Evolutionary conservation across 1,140 invertebrate species (phyloP).

Genomic region (Apis cerana): DNA sequence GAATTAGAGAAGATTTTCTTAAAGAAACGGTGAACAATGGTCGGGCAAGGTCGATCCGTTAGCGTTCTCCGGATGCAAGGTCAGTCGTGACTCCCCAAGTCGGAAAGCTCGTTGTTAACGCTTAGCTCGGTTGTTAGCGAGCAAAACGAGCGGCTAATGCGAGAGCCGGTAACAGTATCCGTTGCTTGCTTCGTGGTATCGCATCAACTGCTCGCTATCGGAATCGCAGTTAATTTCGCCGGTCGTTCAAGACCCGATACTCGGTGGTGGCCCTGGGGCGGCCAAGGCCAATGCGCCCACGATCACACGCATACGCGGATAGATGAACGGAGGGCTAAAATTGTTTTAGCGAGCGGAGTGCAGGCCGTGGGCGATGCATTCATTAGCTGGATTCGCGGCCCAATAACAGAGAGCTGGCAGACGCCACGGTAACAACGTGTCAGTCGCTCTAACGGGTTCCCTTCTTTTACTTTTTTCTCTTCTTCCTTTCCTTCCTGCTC

Average conservation of each 20-base stretch:
- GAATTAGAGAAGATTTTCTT: neutral
- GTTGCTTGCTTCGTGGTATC: slow-evolving; percentile 8
- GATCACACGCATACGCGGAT: slow-evolving; percentile 63
- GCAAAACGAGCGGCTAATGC: slow-evolving; percentile 16
- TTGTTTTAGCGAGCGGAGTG: slow-evolving; percentile 66
- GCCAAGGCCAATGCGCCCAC: slow-evolving; percentile 64
- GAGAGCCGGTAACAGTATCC: slow-evolving; percentile 32
- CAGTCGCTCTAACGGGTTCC: slow-evolving; percentile 78
- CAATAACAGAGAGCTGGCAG: slow-evolving; percentile 75
- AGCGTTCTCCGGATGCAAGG: slow-evolving; percentile 14
- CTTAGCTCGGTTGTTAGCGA: neutral
- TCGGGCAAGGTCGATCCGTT: slow-evolving; percentile 31
- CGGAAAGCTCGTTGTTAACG: slow-evolving; percentile 20
- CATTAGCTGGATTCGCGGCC: slow-evolving; percentile 79
- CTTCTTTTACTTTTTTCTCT: slow-evolving; percentile 65
- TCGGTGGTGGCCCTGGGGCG: slow-evolving; percentile 21
- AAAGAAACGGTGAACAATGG: slow-evolving; percentile 25
- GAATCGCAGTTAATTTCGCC: slow-evolving; percentile 47
- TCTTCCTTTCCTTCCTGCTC: slow-evolving; percentile 50
- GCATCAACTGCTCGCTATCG: slow-evolving; percentile 33
- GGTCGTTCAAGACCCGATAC: neutral
- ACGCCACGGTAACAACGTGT: slow-evolving; percentile 77
- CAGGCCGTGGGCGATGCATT: slow-evolving; percentile 76
- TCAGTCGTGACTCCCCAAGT: slow-evolving; percentile 22
- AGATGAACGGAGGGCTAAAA: slow-evolving; percentile 35